Percentiles rank a stretch among this genome's conserved stretches.
phyloP scores from a whole-genome alignment of 92 coral and sea anemone genomes.

The Isaurus tuberculatus region DNA sequence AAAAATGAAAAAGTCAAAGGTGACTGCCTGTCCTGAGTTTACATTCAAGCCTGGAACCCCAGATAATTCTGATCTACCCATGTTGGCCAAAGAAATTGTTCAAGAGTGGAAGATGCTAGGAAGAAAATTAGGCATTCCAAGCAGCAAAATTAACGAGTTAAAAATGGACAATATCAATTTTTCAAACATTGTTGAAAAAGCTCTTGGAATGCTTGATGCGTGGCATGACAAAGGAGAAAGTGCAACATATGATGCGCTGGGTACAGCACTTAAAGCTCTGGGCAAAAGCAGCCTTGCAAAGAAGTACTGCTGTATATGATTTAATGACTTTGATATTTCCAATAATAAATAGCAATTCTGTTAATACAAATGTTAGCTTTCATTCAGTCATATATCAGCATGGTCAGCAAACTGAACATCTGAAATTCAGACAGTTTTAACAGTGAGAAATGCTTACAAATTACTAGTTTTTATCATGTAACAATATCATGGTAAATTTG shows the following conservation, averaged over 20 bases:
- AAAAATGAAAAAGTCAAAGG: too few relatives aligned
- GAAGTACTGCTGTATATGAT: slow-evolving; percentile 20
- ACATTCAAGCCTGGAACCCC: slow-evolving; percentile 37
- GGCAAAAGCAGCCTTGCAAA: slow-evolving; percentile 73
- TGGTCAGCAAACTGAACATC: too few relatives aligned
- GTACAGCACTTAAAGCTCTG: slow-evolving; percentile 61
- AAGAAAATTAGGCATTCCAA: slow-evolving; percentile 67
- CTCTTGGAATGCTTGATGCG: slow-evolving; percentile 76
- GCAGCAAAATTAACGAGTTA: slow-evolving; percentile 75
- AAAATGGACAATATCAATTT: slow-evolving; percentile 73
- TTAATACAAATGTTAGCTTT: neutral
- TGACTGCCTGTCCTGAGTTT: too few relatives aligned
- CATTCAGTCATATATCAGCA: too few relatives aligned
- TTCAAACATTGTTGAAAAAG: slow-evolving; percentile 74
- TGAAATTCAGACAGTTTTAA: too few relatives aligned
- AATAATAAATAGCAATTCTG: neutral
- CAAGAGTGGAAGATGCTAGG: slow-evolving; percentile 79
- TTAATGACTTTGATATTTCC: neutral
- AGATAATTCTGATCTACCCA: slow-evolving; percentile 63
- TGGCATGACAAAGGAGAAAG: slow-evolving; percentile 71
- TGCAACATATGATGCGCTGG: slow-evolving; percentile 61
- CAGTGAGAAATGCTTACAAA: too few relatives aligned
- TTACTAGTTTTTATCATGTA: too few relatives aligned
- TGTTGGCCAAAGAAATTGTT: slow-evolving; percentile 62
- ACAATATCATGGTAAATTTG: too few relatives aligned